Conservation (phyloP, 92 coral and sea anemone genomes). For the Zoanthus sansibaricus region DNA sequence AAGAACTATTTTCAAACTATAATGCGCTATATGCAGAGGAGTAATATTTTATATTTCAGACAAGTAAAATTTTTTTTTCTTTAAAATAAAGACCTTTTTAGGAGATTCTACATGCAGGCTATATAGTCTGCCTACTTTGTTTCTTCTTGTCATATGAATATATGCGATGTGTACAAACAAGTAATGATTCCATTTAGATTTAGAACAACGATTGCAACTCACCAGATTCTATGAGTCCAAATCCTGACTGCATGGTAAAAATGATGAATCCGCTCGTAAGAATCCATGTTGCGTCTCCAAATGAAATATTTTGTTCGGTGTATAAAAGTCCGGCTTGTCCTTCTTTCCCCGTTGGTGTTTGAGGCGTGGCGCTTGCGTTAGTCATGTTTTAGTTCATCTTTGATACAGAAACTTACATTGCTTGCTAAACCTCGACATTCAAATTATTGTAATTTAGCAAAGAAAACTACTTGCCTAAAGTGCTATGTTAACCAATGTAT, state of each 20-base stretch:
- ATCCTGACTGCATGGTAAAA: conserved; percentile 82
- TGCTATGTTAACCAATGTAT: no score
- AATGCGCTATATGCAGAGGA: no score
- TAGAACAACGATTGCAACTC: background rate
- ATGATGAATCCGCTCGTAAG: conserved; percentile 77
- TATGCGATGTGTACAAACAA: no score
- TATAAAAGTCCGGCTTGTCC: conserved; percentile 33
- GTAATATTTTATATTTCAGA: no score
- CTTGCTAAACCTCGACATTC: background rate
- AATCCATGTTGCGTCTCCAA: conserved; percentile 76
- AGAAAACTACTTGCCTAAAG: background rate
- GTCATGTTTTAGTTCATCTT: background rate
- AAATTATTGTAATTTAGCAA: background rate
- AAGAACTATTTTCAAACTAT: no score
- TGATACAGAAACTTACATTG: background rate
- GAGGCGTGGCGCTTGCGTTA: background rate
- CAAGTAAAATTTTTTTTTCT: no score
- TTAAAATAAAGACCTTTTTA: no score
- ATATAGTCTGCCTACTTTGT: no score
- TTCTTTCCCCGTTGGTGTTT: background rate
- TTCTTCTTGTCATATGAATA: no score
- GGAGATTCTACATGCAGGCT: no score
- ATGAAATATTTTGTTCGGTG: conserved; percentile 25
- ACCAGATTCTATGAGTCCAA: conserved; percentile 82
- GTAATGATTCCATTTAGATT: background rate